A percentile compares a stretch with the other conserved stretches of the same genome.
Evolutionary conservation across 2,888 invertebrate species (phyloP).

Genomic region (Microdon myrmicae): DNA sequence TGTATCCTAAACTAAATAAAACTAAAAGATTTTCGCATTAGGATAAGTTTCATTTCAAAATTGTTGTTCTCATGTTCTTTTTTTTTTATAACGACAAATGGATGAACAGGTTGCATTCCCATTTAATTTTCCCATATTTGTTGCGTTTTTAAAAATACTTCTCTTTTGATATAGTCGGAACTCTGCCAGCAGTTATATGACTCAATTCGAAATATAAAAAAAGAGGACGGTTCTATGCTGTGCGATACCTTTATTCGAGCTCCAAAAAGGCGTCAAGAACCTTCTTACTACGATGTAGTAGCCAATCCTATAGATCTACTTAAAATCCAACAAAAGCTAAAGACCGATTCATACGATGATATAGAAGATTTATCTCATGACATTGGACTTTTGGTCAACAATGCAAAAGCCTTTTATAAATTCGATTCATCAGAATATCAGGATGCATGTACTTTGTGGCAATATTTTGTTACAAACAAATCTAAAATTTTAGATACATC

Average conservation of each 20-base stretch:
- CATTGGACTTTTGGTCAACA: slow-evolving; percentile 89
- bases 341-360: slow-evolving; percentile 96
- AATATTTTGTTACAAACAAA: slow-evolving; percentile 74
- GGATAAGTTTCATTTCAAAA: not conserved
- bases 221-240: slow-evolving; percentile 88
- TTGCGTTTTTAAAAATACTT: no score
- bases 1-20: no score
- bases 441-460: slow-evolving; percentile 90
- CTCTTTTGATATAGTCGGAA: slow-evolving; percentile 76
- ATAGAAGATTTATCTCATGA: slow-evolving; percentile 91
- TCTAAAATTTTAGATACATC: slow-evolving; percentile 62
- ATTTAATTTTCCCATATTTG: no score
- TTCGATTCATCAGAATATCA: slow-evolving; percentile 84
- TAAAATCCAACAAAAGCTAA: slow-evolving; percentile 92
- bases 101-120: no score
- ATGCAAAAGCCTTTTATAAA: slow-evolving; percentile 96
- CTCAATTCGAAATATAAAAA: slow-evolving; percentile 87
- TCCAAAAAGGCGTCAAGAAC: slow-evolving; percentile 92
- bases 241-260: slow-evolving; percentile 96
- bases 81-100: no score
- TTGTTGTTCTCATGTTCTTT: not conserved
- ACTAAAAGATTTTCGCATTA: not conserved
- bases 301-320: slow-evolving; percentile 94
- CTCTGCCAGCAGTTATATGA: slow-evolving; percentile 93
- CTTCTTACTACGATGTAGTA: slow-evolving; percentile 91